Evolutionary conservation across 2,113 vertebrate genomes (phyloP).

Genomic region (Probosciger aterrimus): DNA sequence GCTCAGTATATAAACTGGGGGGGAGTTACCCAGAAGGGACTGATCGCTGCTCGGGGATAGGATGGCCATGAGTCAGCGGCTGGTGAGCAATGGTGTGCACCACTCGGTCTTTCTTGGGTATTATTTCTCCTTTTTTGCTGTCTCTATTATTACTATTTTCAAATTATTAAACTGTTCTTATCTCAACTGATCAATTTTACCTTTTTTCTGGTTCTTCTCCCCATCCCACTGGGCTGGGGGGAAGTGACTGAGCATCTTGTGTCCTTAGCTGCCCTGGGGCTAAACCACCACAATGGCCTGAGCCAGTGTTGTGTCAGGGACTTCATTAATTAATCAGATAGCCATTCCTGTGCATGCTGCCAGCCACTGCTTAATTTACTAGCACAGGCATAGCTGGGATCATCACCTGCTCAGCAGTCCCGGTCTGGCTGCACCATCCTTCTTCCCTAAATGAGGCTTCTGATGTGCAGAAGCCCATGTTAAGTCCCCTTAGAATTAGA

Average conservation of each 20-base stretch:
- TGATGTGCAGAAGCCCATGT: not conserved
- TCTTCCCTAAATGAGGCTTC: not conserved
- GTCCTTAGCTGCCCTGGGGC: not conserved
- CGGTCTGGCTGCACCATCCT: rapidly evolving
- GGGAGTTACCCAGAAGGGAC: not conserved
- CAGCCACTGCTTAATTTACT: not conserved
- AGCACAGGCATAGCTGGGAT: not conserved
- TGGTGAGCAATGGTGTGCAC: not conserved
- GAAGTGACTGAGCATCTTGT: not conserved
- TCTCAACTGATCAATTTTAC: not conserved
- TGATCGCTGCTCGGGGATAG: not conserved
- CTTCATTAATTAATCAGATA: not conserved
- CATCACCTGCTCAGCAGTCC: not conserved
- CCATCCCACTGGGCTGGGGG: not conserved
- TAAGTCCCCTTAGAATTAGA: not conserved
- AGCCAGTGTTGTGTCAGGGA: not conserved
- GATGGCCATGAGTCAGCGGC: not conserved
- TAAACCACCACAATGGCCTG: not conserved
- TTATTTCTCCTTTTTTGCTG: not conserved
- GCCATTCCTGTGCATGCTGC: not conserved
- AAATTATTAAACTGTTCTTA: not conserved
- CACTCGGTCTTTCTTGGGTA: not conserved
- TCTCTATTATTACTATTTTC: not conserved
- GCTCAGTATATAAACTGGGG: not conserved
- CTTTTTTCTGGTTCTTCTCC: not conserved